phyloP scores from a whole-genome alignment of 2,797 vertebrate species.

The Percopsis omiscomaycus region DNA sequence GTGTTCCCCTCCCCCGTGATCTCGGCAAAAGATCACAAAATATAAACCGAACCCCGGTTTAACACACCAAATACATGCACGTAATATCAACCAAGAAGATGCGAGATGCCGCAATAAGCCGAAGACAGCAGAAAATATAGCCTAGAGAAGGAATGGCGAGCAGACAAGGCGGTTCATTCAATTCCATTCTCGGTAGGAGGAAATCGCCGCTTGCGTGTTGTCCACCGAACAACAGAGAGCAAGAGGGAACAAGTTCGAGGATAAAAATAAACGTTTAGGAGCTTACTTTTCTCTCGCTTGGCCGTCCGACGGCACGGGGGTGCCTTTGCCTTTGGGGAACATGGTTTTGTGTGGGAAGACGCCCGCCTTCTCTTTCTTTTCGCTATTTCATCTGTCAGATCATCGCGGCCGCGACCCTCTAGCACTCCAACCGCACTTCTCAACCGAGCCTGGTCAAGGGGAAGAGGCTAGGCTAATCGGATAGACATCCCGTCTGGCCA shows the following conservation, averaged over 20 bases:
- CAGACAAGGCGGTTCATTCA: slow-evolving; percentile 81
- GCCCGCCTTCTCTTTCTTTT: slow-evolving; percentile 75
- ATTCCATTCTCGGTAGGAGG: slow-evolving; percentile 71
- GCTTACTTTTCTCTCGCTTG: slow-evolving; percentile 98
- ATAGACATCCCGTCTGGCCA: slow-evolving; percentile 58
- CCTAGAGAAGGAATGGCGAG: slow-evolving; percentile 70
- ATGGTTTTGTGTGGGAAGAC: slow-evolving; percentile 82
- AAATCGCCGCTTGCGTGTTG: slow-evolving; percentile 68
- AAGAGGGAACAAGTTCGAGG: slow-evolving; percentile 53
- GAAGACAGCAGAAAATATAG: slow-evolving; percentile 38
- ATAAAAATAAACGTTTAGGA: slow-evolving; percentile 41
- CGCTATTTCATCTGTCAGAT: slow-evolving; percentile 92
- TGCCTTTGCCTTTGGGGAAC: slow-evolving; percentile 98
- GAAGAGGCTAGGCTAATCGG: slow-evolving; percentile 45
- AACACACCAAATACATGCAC: slow-evolving; percentile 21
- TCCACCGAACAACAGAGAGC: slow-evolving; percentile 71
- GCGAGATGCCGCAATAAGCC: slow-evolving; percentile 15
- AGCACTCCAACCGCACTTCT: slow-evolving; percentile 82
- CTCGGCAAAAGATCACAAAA: slow-evolving; percentile 25
- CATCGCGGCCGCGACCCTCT: slow-evolving; percentile 88
- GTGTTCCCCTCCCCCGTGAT: slow-evolving; percentile 54
- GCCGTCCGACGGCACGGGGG: slow-evolving; percentile 95
- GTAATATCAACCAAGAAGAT: not conserved
- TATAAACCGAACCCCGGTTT: not conserved
- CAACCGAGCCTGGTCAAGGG: slow-evolving; percentile 84